A percentile compares a stretch with the other conserved stretches of the same genome.
Evolutionary conservation across 2,888 invertebrate species (phyloP).

Genomic region (Nemurella pictetii): DNA sequence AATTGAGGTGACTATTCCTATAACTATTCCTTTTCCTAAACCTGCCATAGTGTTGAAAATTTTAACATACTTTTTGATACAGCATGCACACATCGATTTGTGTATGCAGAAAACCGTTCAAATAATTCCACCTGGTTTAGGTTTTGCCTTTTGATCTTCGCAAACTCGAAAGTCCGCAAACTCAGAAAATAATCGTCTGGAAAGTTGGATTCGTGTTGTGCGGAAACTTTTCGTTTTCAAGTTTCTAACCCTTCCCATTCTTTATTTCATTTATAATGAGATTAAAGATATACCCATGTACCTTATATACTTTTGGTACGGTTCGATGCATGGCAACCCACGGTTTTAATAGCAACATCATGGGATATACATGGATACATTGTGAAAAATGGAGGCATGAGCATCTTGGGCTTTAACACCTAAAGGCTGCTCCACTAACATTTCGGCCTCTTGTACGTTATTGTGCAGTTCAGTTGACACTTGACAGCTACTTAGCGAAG

Average conservation of each 20-base stretch:
- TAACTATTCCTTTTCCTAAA: too few species aligned
- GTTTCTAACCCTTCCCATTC: neutral
- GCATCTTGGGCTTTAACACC: neutral
- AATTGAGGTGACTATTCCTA: neutral
- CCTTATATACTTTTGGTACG: too few species aligned
- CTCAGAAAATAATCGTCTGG: constrained; percentile 5
- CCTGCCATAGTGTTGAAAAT: too few species aligned
- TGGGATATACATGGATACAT: neutral
- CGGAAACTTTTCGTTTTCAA: neutral
- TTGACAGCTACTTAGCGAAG: neutral
- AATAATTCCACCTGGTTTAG: constrained; percentile 13
- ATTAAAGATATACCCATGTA: neutral
- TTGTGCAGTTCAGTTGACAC: neutral
- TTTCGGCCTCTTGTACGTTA: neutral
- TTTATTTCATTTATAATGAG: neutral
- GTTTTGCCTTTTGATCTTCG: constrained; percentile 17
- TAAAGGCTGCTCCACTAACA: neutral
- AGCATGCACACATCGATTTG: too few species aligned
- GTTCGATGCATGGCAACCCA: too few species aligned
- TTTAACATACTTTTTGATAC: neutral
- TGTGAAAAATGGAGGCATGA: neutral
- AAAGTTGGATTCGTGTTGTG: neutral
- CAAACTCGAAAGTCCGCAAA: neutral
- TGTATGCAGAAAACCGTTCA: neutral
- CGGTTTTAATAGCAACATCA: neutral